Evolutionary conservation across 1,140 invertebrate genomes (phyloP).

Genomic region (Reticulitermes speratus): DNA sequence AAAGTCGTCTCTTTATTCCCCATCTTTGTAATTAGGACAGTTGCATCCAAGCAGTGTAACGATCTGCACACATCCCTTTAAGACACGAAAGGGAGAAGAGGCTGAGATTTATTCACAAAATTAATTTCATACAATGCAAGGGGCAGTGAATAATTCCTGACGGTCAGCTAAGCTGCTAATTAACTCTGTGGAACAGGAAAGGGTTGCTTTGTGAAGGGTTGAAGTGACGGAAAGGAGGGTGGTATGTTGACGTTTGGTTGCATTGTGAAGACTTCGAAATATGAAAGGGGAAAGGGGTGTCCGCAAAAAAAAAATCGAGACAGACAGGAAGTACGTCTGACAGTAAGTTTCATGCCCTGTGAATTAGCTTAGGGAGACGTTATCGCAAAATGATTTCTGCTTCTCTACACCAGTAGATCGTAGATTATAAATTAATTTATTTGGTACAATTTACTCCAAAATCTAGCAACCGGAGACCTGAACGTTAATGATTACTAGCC

Average conservation of each 20-base stretch:
- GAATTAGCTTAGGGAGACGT: not conserved
- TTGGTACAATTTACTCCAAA: not conserved
- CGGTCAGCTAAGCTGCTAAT: conserved; percentile 9
- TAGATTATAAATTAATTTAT: conserved; percentile 6
- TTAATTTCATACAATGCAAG: not conserved
- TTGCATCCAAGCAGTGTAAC: too few species aligned
- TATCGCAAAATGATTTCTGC: not conserved
- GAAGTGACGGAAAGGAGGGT: not conserved
- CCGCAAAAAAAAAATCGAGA: not conserved
- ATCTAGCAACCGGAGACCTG: not conserved
- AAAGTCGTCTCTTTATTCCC: too few species aligned
- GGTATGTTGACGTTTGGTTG: not conserved
- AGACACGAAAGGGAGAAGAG: not conserved
- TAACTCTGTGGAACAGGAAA: not conserved
- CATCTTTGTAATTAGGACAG: too few species aligned
- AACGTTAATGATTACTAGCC: too few species aligned
- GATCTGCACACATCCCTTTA: not conserved
- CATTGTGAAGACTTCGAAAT: not conserved
- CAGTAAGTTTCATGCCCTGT: not conserved
- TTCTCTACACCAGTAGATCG: not conserved
- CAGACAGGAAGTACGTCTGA: not conserved
- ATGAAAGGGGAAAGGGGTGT: not conserved
- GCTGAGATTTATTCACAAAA: not conserved
- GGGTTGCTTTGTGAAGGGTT: not conserved
- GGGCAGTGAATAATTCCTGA: not conserved